A percentile compares a stretch with the other conserved stretches of the same genome.
Evolutionary conservation across 2,888 invertebrate species (phyloP).

Genomic region (Xestia c-nigrum): DNA sequence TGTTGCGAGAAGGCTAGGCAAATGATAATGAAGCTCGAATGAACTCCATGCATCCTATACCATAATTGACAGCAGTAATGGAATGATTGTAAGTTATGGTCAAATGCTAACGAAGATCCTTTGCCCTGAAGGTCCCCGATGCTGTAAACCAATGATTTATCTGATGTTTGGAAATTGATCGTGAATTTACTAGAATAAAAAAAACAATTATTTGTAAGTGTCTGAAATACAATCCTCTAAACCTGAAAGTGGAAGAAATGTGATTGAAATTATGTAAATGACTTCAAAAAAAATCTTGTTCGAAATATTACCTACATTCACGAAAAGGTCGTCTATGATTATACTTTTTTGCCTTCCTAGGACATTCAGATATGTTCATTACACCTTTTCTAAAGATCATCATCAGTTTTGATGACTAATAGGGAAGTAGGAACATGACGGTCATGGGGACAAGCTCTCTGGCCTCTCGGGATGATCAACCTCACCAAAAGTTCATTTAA

Average conservation of each 20-base stretch:
- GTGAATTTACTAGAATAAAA: slow-evolving; percentile 24
- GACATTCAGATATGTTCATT: neutral
- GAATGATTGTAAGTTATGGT: slow-evolving; percentile 15
- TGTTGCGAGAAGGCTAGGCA: neutral
- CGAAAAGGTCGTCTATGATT: neutral
- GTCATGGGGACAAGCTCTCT: too few relatives aligned
- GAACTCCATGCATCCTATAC: slow-evolving; percentile 16
- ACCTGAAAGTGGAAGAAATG: neutral
- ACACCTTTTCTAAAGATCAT: neutral
- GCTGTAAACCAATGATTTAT: slow-evolving; percentile 6
- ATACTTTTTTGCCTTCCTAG: neutral
- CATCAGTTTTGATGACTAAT: neutral
- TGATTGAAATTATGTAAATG: neutral
- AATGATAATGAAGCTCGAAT: neutral
- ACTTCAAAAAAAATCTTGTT: neutral
- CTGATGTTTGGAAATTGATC: slow-evolving; percentile 2
- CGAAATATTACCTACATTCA: neutral
- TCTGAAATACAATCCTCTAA: neutral
- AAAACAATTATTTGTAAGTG: slow-evolving; percentile 17
- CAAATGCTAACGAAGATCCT: slow-evolving; percentile 15
- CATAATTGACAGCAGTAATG: slow-evolving; percentile 11
- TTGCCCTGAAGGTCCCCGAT: slow-evolving; percentile 1
- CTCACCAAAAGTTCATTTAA: neutral
- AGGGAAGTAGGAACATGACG: too few relatives aligned
- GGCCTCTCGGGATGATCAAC: neutral